These are phyloP conservation scores for Apocheima hispidaria DNA, from an alignment of 2,888 invertebrate genomes.

Conservation along the genomic window DNA sequence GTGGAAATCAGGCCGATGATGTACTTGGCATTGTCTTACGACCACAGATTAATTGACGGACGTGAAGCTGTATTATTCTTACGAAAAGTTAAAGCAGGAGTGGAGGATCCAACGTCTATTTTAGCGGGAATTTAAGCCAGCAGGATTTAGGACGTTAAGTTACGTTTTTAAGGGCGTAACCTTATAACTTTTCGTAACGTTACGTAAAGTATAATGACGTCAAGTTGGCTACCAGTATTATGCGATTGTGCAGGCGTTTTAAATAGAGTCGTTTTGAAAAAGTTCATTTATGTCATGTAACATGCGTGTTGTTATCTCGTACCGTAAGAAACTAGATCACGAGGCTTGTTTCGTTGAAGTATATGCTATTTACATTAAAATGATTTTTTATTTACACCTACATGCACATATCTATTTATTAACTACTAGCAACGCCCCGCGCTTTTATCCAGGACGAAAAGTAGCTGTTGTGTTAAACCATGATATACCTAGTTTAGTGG, in stretches of 20 bases:
- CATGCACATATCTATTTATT: neutral
- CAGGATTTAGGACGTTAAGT: neutral
- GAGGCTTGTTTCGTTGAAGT: neutral
- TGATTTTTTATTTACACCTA: too few species aligned
- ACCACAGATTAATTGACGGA: conserved; percentile 99
- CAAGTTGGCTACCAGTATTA: neutral
- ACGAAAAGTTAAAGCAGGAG: conserved; percentile 96
- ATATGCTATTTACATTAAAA: neutral
- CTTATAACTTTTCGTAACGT: neutral
- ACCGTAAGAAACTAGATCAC: neutral
- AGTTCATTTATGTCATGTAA: neutral
- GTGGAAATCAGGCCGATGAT: conserved; percentile 99
- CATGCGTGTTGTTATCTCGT: neutral
- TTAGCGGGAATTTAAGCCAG: conserved; percentile 93
- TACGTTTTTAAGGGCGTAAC: neutral
- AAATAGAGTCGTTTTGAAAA: too few species aligned
- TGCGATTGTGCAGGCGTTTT: too few species aligned
- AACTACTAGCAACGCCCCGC: too few species aligned
- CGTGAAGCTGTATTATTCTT: conserved; percentile 99
- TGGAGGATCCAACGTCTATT: conserved; percentile 98
- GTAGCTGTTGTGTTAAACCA: too few species aligned
- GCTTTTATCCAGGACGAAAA: too few species aligned
- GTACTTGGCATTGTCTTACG: conserved; percentile 99
- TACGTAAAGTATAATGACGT: neutral
- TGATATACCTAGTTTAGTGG: too few species aligned